Evolutionary conservation across 2,888 invertebrate species (phyloP).

Genomic region (Escarpia spicata): DNA sequence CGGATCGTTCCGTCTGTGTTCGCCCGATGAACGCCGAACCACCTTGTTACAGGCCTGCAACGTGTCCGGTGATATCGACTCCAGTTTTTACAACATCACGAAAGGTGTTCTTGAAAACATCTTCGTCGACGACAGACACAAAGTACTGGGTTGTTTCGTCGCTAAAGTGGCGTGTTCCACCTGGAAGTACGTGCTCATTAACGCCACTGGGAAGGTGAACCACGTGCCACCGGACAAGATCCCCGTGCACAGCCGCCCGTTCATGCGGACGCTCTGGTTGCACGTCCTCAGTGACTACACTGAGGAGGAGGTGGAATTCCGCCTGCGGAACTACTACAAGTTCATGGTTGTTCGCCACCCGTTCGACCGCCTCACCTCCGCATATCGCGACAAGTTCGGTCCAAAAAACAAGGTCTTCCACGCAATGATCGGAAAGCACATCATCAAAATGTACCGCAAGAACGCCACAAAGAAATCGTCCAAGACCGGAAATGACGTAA

Average conservation of each 20-base stretch:
- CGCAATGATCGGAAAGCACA: slow-evolving; percentile 23
- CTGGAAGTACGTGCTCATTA: slow-evolving; percentile 27
- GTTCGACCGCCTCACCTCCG: slow-evolving; percentile 30
- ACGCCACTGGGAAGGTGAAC: background rate
- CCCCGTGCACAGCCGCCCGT: slow-evolving; percentile 27
- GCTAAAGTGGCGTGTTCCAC: slow-evolving; percentile 32
- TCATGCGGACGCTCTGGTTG: slow-evolving; percentile 27
- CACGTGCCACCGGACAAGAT: background rate
- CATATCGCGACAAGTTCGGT: slow-evolving; percentile 34
- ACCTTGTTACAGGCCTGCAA: background rate
- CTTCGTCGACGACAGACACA: slow-evolving; percentile 57
- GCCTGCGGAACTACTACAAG: slow-evolving; percentile 26
- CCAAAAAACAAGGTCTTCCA: slow-evolving; percentile 19
- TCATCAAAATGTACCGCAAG: slow-evolving; percentile 26
- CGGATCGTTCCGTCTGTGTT: background rate
- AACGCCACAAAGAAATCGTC: background rate
- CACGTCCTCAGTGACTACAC: slow-evolving; percentile 22
- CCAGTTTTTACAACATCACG: background rate
- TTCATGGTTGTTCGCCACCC: slow-evolving; percentile 35
- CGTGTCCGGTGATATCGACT: background rate
- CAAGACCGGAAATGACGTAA: background rate
- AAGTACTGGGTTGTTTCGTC: slow-evolving; percentile 28
- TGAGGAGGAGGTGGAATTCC: background rate
- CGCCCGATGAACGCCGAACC: background rate
- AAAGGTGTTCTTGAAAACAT: background rate